These are phyloP conservation scores for Philonicus albiceps DNA, from an alignment of 2,888 invertebrate species.

Conservation along the genomic window DNA sequence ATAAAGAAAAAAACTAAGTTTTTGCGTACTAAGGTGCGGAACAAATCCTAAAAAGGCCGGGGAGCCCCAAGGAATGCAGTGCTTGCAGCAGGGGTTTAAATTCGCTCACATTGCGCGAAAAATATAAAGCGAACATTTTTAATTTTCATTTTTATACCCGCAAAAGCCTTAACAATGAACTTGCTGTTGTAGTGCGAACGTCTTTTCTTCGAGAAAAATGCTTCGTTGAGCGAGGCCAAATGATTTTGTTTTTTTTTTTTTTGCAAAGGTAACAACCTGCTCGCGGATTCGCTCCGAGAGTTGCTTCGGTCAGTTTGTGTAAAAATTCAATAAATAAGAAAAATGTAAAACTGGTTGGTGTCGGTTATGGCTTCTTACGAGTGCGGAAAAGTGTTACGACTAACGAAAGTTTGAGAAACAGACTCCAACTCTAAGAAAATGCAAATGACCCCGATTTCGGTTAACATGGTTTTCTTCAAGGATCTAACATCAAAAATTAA, in stretches of 20 bases:
- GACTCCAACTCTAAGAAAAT: neutral
- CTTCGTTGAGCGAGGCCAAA: neutral
- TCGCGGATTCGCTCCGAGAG: neutral
- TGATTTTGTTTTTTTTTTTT: neutral
- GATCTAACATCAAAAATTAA: conserved; percentile 62
- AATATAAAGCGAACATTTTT: neutral
- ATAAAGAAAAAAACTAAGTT: neutral
- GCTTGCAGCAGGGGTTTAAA: neutral
- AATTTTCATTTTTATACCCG: neutral
- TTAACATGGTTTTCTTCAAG: conserved; percentile 63
- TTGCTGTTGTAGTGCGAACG: neutral
- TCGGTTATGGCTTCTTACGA: neutral
- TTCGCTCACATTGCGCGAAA: neutral
- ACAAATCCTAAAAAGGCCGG: conserved; percentile 7
- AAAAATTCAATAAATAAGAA: neutral
- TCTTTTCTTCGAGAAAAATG: neutral
- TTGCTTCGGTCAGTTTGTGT: neutral
- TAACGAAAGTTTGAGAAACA: neutral
- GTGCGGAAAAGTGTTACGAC: conserved; percentile 2
- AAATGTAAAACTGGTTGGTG: conserved; percentile 8
- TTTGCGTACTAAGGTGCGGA: neutral
- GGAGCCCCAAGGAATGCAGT: neutral
- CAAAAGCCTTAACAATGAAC: conserved; percentile 30
- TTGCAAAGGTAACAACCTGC: neutral
- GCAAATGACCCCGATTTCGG: conserved; percentile 59